A percentile compares a stretch with the other conserved stretches of the same genome.
Evolutionary conservation across 1,140 invertebrate genomes (phyloP).

Genomic region (Rhopalosiphum padi): DNA sequence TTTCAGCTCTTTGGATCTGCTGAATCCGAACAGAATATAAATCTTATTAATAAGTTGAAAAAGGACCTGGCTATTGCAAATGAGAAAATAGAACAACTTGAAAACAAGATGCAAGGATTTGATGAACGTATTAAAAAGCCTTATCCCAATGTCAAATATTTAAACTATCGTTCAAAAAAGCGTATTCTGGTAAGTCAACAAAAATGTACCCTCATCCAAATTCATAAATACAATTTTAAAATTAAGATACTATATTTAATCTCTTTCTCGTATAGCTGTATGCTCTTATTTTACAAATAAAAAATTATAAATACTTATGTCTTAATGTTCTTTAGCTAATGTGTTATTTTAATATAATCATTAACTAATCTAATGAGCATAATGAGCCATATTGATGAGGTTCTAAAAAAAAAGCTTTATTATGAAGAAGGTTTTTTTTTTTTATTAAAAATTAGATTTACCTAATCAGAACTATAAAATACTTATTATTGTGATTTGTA

Average conservation of each 20-base stretch:
- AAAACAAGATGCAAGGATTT: slow-evolving; percentile 50
- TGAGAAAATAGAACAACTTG: slow-evolving; percentile 47
- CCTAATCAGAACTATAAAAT: neutral
- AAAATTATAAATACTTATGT: neutral
- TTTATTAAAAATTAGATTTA: neutral
- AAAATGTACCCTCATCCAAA: neutral
- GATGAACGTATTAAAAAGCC: slow-evolving; percentile 56
- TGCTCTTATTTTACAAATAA: neutral
- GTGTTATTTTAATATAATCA: neutral
- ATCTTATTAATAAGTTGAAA: slow-evolving; percentile 28
- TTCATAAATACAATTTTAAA: neutral
- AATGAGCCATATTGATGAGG: neutral
- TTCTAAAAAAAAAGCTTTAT: neutral
- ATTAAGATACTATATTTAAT: neutral
- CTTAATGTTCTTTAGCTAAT: neutral
- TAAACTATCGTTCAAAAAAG: slow-evolving; percentile 57
- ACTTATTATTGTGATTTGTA: neutral
- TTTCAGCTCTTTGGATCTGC: neutral
- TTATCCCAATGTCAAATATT: slow-evolving; percentile 58
- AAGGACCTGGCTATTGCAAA: slow-evolving; percentile 3
- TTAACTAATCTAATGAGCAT: neutral
- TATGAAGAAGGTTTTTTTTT: neutral
- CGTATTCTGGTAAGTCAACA: slow-evolving; percentile 50
- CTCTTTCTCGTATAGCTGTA: neutral
- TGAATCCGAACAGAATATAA: neutral